Evolutionary conservation across 2,797 vertebrate species (phyloP), one percentile per base, ranked within the genome.

Genomic region (Siniperca obscura): DNA sequence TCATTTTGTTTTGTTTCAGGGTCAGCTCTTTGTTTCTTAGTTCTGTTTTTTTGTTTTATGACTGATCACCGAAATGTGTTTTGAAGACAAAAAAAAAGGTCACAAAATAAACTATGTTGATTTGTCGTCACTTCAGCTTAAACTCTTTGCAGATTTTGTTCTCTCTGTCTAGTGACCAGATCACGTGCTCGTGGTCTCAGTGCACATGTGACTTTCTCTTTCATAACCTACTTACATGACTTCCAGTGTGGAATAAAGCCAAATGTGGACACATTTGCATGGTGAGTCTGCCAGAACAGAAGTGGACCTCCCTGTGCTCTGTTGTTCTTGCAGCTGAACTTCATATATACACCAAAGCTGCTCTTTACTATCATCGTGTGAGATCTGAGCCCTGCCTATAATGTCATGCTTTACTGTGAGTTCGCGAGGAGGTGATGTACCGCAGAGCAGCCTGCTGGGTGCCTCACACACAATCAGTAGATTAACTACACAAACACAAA

Each of bases 401-500:
- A 92, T 90, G 78, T 88, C 72, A 19, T 73, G 82, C 79, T 89
- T 93, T 89, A 68, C 82, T 91, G 90, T 72, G 92, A 90, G 82
- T 92, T 91, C 81, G 69, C 13, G 36, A 89, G 87, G 86, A 85
- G 87, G 78, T 78, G 76, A 92, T 61, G 84, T 3, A 76, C 89
- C 87, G 10, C 89, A 90, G 78, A 76, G 79, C 76, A 74, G 87
- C 76, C 73, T 21, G 55, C 80, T 85, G 78, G 57, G 76, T 80
- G 70, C 73, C 76, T 81, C 79, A 17, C 80, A 90, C 78, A 85
- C 90, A 88, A 87, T 87, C 83, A 89, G 89, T 91, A 92, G 87
- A 90, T 92, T 87, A 88, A 91, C 86, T 79, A 80, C 89, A 86
- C 89, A 88, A 91, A 88, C 86, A 80, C 86, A 86, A 89, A 91